Base-by-base conservation (phyloP, 53 echinoderm and acorn worm species). In the Holothuria leucospilota region DNA sequence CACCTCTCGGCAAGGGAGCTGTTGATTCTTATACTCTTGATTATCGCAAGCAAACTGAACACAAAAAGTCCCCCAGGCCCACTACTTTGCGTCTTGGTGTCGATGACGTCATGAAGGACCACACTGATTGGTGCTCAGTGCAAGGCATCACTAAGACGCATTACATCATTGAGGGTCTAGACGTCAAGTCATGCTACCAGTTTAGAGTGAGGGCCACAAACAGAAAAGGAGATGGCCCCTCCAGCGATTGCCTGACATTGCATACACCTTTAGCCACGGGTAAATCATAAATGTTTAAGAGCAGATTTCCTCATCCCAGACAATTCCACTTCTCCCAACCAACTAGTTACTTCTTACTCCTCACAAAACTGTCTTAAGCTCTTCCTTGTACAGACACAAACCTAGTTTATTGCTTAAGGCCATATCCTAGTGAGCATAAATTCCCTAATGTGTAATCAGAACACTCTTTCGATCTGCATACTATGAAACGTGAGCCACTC, bases 181-280 rank as follows among this genome's bases (percentile, higher is more conserved):
- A 95, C 20, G 68, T 75, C 24, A 88, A 92, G 66, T 67, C 90
- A 16, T 56, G 87, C 16, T 99, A 99, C 34, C 88, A 92, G 68
- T 78, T 95, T 74, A 77, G 92, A 38, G 92, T 99, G 42, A 92
- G 88, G 61, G 99, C 92, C 25, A 88, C 71, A 59, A 99, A 99
- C 62, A 59, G 39, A 20, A 95, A 92, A 5, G 99, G 95, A 5
- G 71, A 69, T 51, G 90, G 91, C 11, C 86, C 78, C 42, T 86
- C 71, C 82, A 95, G 95, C 74, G 87, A 99, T 51, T 49, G 82
- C 20, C 85, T 99, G 24, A 41, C 89, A 2, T 70, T 99, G 58
- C 86, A 85, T n/a, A 99, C 99, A 24, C 89, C 88, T 34, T 88
- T 90, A 14, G 91, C 93, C 6, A 82, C 86, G 85, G 94, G 94